Conservation (phyloP, 1,140 invertebrate genomes). For the Eubasilissa regina region DNA sequence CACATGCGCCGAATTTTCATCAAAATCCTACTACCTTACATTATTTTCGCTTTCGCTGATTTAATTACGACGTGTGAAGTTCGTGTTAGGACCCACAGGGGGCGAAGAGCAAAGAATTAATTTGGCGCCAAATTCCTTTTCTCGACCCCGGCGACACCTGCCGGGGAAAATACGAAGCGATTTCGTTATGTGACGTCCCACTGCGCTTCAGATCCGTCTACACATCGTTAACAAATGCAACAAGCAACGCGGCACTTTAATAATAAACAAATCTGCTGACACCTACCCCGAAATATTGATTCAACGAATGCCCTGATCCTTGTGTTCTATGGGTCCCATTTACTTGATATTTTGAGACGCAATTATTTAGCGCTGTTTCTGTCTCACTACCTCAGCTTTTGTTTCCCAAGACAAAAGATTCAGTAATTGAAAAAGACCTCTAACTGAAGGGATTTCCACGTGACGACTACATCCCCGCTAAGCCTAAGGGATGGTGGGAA, state of each 20-base stretch:
- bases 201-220: slow-evolving; percentile 10
- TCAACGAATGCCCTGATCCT: background rate
- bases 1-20: background rate
- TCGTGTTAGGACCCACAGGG: slow-evolving; percentile 11
- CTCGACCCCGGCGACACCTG: slow-evolving; percentile 24
- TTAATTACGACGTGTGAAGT: slow-evolving; percentile 23
- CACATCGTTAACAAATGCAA: background rate
- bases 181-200: slow-evolving; percentile 5
- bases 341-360: background rate
- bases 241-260: no score
- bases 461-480: slow-evolving; percentile 4
- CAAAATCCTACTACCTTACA: slow-evolving; percentile 1
- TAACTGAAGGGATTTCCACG: slow-evolving; percentile 22
- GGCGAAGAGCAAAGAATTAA: slow-evolving; percentile 13
- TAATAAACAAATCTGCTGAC: no score
- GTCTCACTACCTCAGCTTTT: slow-evolving; percentile 42
- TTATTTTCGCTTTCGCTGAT: slow-evolving; percentile 24
- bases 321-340: background rate
- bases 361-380: slow-evolving; percentile 18
- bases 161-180: background rate
- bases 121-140: slow-evolving; percentile 11
- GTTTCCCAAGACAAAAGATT: slow-evolving; percentile 53
- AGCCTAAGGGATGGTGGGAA: background rate
- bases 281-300: no score
- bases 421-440: slow-evolving; percentile 53